Percentiles rank a stretch among this genome's conserved stretches.
Evolutionary conservation across 2,113 vertebrate species (phyloP).

Genomic region (Megaptera novaeangliae): DNA sequence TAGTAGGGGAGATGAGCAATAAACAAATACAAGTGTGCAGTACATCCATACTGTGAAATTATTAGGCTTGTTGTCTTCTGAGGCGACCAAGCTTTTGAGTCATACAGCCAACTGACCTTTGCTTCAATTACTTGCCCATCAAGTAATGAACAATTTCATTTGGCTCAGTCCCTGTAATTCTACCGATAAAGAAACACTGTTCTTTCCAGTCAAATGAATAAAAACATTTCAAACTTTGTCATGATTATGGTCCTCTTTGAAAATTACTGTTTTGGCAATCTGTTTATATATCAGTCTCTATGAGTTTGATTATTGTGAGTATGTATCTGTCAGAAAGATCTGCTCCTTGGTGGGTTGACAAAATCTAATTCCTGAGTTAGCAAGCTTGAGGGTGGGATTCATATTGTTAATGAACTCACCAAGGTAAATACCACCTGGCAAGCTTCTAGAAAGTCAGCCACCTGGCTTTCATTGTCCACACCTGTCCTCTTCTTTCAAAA

Average conservation of each 20-base stretch:
- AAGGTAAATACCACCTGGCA: background rate
- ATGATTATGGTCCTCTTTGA: background rate
- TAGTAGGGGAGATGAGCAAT: background rate
- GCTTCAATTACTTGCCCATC: background rate
- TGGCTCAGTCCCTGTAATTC: background rate
- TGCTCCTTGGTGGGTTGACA: background rate
- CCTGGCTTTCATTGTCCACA: background rate
- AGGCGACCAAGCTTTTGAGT: background rate
- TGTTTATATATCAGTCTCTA: background rate
- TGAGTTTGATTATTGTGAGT: background rate
- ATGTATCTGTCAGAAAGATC: background rate
- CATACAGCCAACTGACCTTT: background rate
- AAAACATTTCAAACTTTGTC: background rate
- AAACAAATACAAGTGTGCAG: background rate
- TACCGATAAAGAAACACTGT: background rate
- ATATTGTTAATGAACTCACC: background rate
- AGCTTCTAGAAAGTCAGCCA: background rate
- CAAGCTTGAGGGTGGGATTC: background rate
- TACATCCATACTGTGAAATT: background rate
- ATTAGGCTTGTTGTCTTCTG: background rate
- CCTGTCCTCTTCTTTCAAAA: background rate
- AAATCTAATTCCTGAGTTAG: background rate
- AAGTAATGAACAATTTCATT: background rate
- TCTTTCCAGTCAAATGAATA: background rate
- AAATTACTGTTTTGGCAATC: background rate